Evolutionary conservation across 2,113 vertebrate genomes (phyloP).

Genomic region (Channa maculata): DNA sequence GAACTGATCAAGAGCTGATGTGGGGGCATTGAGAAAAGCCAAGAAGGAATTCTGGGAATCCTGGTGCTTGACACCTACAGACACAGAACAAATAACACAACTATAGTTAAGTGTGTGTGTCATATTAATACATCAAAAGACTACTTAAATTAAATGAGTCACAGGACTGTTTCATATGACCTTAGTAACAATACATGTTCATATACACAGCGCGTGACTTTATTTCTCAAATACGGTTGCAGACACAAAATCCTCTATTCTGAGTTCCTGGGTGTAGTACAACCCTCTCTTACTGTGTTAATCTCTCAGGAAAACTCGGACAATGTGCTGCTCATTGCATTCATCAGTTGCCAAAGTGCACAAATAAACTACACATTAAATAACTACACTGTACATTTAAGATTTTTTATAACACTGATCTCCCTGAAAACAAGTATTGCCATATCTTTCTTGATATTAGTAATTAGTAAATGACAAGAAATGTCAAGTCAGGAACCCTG

Average conservation of each 20-base stretch:
- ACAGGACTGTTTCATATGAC: conserved; percentile 55
- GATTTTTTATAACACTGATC: neutral
- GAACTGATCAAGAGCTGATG: conserved; percentile 95
- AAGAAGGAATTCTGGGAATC: conserved; percentile 99
- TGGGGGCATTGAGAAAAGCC: conserved; percentile 97
- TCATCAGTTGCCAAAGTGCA: no score
- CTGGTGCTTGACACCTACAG: conserved; percentile 97
- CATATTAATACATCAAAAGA: conserved; percentile 60
- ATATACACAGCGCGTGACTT: conserved; percentile 11
- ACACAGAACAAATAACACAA: conserved; percentile 65
- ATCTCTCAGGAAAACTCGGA: conserved; percentile 9
- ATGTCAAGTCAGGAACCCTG: neutral
- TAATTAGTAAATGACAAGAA: neutral
- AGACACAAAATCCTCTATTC: conserved; percentile 13
- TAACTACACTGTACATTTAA: no score
- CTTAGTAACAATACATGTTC: conserved; percentile 39
- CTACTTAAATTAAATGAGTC: conserved; percentile 52
- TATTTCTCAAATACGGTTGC: conserved; percentile 16
- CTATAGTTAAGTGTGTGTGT: conserved; percentile 5
- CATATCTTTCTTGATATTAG: neutral
- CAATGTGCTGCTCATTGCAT: neutral
- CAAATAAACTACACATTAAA: neutral
- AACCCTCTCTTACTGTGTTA: conserved; percentile 19
- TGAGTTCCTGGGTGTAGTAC: neutral
- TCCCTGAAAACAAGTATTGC: neutral